A percentile compares a stretch with the other conserved stretches of the same genome.
These are phyloP conservation scores for Delphinus delphis DNA, from an alignment of 2,113 vertebrate species.

Conservation along the genomic window DNA sequence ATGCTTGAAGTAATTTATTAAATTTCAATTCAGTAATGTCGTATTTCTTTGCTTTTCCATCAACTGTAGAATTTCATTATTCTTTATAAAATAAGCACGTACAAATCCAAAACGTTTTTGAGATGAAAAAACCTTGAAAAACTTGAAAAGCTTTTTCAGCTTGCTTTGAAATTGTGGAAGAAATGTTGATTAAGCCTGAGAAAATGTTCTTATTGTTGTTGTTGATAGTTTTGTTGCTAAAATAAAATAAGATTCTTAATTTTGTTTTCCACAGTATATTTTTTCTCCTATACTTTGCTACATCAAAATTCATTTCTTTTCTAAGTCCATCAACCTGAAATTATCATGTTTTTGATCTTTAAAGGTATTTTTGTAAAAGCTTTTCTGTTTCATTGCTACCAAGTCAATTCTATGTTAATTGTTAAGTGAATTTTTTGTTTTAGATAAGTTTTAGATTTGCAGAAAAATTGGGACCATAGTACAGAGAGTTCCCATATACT, in stretches of 20 bases:
- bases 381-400: background rate
- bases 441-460: background rate
- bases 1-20: background rate
- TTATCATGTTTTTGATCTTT: background rate
- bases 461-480: background rate
- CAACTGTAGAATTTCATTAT: background rate
- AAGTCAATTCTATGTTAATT: background rate
- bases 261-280: background rate
- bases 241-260: background rate
- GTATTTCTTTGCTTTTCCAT: background rate
- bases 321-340: background rate
- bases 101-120: background rate
- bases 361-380: background rate
- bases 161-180: conserved; percentile 15
- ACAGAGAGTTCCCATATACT: background rate
- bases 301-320: background rate
- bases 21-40: background rate
- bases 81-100: background rate
- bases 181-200: background rate
- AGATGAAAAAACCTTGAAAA: background rate
- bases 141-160: background rate
- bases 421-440: background rate
- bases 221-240: background rate
- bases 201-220: background rate
- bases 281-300: background rate